phyloP scores from a whole-genome alignment of 2,113 vertebrate genomes.

The Cichladusa arquata region DNA sequence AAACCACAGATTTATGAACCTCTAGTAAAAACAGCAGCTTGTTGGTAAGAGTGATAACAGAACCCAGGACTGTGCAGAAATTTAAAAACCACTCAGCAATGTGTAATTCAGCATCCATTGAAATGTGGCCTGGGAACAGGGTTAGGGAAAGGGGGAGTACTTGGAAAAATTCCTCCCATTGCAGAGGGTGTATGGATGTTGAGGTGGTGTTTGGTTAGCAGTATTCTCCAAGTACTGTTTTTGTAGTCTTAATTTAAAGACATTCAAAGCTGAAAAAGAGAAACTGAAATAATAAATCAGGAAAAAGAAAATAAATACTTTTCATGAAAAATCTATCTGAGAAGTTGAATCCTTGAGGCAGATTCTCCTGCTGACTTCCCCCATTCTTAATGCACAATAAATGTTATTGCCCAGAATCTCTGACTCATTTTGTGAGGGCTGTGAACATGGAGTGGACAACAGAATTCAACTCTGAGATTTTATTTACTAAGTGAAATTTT shows the following conservation, averaged over 20 bases:
- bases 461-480: constrained; percentile 22
- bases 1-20: not conserved
- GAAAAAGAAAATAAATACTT: not conserved
- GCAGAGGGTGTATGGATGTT: accelerated
- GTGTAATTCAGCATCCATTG: not conserved
- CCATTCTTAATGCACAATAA: not conserved
- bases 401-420: not conserved
- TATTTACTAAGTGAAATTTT: constrained; percentile 54
- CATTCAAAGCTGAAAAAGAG: not conserved
- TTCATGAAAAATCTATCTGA: not conserved
- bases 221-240: not conserved
- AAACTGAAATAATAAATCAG: not conserved
- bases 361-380: not conserved
- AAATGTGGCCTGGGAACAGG: not conserved
- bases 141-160: not conserved
- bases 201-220: not conserved
- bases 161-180: not conserved
- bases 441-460: not conserved
- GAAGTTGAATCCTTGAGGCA: not conserved
- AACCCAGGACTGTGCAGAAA: not conserved
- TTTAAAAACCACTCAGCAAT: not conserved
- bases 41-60: not conserved
- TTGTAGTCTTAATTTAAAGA: not conserved
- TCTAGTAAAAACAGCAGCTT: not conserved
- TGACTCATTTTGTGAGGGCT: not conserved